Conservation (phyloP, 2,113 vertebrate genomes). For the Pelmatolapia mariae region DNA sequence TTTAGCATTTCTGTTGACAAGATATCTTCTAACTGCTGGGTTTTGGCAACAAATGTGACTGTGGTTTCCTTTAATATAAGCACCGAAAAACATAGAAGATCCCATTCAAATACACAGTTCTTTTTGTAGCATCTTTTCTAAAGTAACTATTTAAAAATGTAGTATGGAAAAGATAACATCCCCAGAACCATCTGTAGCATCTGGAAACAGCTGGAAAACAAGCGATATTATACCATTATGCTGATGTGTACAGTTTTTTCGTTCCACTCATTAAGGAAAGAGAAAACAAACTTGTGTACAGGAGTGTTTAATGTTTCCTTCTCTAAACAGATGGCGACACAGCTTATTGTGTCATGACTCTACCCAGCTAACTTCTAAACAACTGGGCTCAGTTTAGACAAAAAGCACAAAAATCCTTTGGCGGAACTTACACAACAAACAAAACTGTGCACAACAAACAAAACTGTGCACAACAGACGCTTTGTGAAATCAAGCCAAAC, state of each 20-base stretch:
- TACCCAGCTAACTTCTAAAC: constrained; percentile 30
- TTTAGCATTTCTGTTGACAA: neutral
- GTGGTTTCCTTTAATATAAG: neutral
- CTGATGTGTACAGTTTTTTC: neutral
- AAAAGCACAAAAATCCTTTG: constrained; percentile 4
- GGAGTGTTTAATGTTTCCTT: constrained; percentile 11
- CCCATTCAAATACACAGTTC: neutral
- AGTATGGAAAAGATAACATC: neutral
- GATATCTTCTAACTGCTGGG: neutral
- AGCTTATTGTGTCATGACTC: constrained; percentile 2
- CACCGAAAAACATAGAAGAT: neutral
- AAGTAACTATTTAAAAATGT: neutral
- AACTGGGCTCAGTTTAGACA: constrained; percentile 34
- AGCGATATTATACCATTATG: neutral
- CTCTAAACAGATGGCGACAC: constrained; percentile 53
- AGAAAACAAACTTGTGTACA: constrained; percentile 2
- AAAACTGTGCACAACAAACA: constrained; percentile 12
- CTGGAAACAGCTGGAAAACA: neutral
- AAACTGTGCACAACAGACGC: neutral
- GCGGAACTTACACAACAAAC: constrained; percentile 19
- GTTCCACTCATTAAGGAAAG: neutral
- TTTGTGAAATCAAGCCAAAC: constrained; percentile 25
- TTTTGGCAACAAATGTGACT: neutral
- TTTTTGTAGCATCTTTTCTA: neutral
- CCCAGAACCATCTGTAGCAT: neutral